These are phyloP conservation scores for Eidolon dupreanum DNA, from an alignment of 2,797 vertebrate genomes.

Conservation along the genomic window DNA sequence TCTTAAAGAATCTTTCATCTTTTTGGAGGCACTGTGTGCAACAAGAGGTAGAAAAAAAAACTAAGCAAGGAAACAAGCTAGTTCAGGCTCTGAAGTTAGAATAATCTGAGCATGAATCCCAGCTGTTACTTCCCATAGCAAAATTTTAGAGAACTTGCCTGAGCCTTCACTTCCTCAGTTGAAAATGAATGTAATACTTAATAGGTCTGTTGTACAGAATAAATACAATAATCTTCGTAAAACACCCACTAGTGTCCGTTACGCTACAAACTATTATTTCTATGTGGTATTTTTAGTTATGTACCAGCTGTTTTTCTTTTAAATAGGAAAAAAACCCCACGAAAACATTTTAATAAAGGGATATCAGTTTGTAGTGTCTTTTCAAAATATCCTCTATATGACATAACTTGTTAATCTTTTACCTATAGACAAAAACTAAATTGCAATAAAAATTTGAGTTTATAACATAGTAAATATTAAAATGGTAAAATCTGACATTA, in stretches of 20 bases:
- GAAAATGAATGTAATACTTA: background rate
- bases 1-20: background rate
- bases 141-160: background rate
- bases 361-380: background rate
- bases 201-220: background rate
- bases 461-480: too few species aligned
- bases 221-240: background rate
- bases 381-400: background rate
- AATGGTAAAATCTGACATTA: too few species aligned
- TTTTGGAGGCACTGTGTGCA: background rate
- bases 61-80: background rate
- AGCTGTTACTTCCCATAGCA: background rate
- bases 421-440: background rate
- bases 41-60: background rate
- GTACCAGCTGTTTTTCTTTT: background rate
- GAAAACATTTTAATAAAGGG: constrained; percentile 5
- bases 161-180: background rate
- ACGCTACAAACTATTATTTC: background rate
- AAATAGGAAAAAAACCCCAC: background rate
- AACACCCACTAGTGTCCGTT: background rate
- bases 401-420: constrained; percentile 2
- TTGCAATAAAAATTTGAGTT: background rate
- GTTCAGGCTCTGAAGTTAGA: background rate
- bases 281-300: background rate
- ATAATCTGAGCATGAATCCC: background rate